These are phyloP conservation scores for Eunapius fragilis DNA, from an alignment of 37 sponge, comb jelly and placozoan genomes.

Conservation along the genomic window DNA sequence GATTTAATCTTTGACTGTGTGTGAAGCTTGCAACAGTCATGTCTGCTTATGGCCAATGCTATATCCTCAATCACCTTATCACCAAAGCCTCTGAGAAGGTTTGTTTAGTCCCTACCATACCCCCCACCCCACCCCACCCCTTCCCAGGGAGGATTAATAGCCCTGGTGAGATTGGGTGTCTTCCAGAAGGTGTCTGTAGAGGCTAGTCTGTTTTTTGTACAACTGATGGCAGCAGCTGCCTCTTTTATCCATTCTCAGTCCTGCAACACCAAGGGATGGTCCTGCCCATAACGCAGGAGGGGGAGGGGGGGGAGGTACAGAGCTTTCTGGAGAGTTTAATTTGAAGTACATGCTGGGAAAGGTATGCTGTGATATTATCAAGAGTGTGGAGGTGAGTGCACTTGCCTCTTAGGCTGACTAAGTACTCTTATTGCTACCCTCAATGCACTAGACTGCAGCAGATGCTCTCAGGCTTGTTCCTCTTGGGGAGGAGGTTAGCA, in stretches of 20 bases:
- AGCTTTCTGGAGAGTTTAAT: slow-evolving; percentile 47
- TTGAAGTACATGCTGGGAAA: slow-evolving; percentile 33
- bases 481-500: slow-evolving; percentile 44
- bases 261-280: background rate
- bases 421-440: background rate
- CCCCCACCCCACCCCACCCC: background rate
- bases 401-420: background rate
- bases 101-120: background rate
- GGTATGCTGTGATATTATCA: slow-evolving; percentile 36
- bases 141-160: background rate
- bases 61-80: slow-evolving; percentile 61
- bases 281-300: background rate
- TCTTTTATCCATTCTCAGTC: background rate
- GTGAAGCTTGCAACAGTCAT: slow-evolving; percentile 55
- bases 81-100: slow-evolving; percentile 53
- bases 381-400: slow-evolving; percentile 44
- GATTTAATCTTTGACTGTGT: background rate
- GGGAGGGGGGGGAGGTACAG: no score
- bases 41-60: slow-evolving; percentile 61
- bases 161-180: background rate
- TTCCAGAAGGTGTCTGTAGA: background rate
- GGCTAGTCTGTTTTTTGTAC: slow-evolving; percentile 33
- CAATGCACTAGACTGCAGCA: slow-evolving; percentile 1
- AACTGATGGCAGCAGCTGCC: background rate
- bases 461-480: slow-evolving; percentile 45